These are phyloP conservation scores for Novumbra hubbsi DNA, from an alignment of 2,797 vertebrate species.

Conservation along the genomic window DNA sequence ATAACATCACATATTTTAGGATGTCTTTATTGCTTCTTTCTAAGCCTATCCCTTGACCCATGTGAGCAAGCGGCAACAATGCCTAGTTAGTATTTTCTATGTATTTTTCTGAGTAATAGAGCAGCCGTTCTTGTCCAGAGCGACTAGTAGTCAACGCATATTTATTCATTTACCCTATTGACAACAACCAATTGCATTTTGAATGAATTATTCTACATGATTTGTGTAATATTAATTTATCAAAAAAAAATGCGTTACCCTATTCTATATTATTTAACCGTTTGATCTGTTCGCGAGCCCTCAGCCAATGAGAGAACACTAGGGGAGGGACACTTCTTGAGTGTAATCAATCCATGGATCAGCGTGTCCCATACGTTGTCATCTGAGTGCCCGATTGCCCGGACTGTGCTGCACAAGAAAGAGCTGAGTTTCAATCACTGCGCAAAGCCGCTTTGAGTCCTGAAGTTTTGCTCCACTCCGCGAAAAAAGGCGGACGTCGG, in stretches of 20 bases:
- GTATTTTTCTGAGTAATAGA: no score
- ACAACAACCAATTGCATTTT: no score
- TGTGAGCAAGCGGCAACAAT: no score
- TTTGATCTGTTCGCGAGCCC: slow-evolving; percentile 40
- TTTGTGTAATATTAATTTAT: no score
- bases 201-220: no score
- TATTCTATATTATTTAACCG: slow-evolving; percentile 40
- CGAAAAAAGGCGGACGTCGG: background rate
- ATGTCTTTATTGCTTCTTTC: no score
- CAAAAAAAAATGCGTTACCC: slow-evolving; percentile 4
- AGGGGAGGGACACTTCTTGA: slow-evolving; percentile 31
- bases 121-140: no score
- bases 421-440: slow-evolving; percentile 21
- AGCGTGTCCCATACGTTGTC: slow-evolving; percentile 22
- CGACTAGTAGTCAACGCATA: no score
- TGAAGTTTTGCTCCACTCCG: slow-evolving; percentile 26
- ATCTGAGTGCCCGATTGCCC: background rate
- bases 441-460: slow-evolving; percentile 9
- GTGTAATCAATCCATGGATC: slow-evolving; percentile 63
- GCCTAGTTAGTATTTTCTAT: no score
- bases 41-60: no score
- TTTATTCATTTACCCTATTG: no score
- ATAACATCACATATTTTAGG: no score
- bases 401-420: background rate
- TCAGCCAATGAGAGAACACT: slow-evolving; percentile 51